Conservation (phyloP, 2,113 vertebrate genomes). For the Myiozetetes cayanensis region DNA sequence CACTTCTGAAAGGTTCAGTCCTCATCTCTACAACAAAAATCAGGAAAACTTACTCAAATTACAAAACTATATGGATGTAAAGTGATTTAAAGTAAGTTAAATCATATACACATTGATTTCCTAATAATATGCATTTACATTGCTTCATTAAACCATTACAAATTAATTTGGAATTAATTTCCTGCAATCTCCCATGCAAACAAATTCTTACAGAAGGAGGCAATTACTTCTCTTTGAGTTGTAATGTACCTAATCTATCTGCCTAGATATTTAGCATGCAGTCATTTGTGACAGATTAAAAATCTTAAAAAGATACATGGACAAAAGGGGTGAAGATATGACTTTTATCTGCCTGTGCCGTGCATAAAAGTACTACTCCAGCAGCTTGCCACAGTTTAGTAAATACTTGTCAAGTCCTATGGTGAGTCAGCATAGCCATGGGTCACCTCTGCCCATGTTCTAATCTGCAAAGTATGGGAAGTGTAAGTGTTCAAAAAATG, state of each 20-base stretch:
- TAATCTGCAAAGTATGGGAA: neutral
- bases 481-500: neutral
- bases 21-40: neutral
- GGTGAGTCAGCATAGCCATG: neutral
- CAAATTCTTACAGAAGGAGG: neutral
- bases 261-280: neutral
- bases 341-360: neutral
- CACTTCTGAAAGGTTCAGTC: neutral
- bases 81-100: neutral
- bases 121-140: slow-evolving; percentile 9
- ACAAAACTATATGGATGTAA: neutral
- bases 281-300: neutral
- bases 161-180: slow-evolving; percentile 41
- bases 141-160: neutral
- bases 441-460: accelerated
- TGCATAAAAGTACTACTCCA: neutral
- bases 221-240: neutral
- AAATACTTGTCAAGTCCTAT: neutral
- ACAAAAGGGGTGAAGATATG: neutral
- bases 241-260: neutral
- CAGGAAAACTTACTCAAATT: neutral
- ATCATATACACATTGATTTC: neutral
- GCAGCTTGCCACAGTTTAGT: neutral
- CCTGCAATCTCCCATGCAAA: neutral
- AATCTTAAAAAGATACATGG: neutral